Base-by-base conservation (phyloP, 2,797 vertebrate genomes). In the Oryzias sinensis region DNA sequence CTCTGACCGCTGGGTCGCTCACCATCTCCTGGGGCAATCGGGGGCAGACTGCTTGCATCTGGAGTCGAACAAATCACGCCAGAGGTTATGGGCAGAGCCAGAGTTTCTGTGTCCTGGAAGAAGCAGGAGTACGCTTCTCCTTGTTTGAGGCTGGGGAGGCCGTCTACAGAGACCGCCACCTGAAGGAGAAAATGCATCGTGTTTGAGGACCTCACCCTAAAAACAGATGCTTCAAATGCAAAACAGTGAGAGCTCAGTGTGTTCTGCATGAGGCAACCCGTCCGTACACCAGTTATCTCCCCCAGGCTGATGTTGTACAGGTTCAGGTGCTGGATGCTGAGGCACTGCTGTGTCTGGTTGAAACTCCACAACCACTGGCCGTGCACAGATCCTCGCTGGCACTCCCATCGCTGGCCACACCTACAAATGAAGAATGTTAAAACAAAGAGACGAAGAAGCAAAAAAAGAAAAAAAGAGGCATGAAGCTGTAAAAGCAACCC, bases 361-460 rank as follows among this genome's bases (percentile, higher is more conserved):
- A 92, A 97, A 70, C 96, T 97, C 96, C 96, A 97, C 50, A 97
- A 84, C 96, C 96, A 98, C 59, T 92, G 94, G 48, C 94, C 94
- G 53, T 88, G 91, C 68, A 81, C 46, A 1, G 87, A 89, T 41
- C 93, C 93, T 44, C 92, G 80, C 11, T 88, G 85, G 72, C 96
- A 98, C 68, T 97, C 94, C 0, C 91, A 91, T 29, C 68, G 93
- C 81, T 94, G 92, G 54, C 90, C 93, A 80, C 96, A 97, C 64
- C 96, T 97, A 65, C 3, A 56, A 42, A 56, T 68, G 6, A 56
- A n/a, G 50, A 20, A 3, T 7, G 16, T 50, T 27, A 40, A 9
- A 33, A 33, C 33, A 33, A 33, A 33, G 33, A 2, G 33, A 1
- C 48, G 14, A 16, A 14, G 44, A 1, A 41, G 44, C 46, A 14